phyloP scores from a whole-genome alignment of 2,888 invertebrate species.

The Brenthis daphne region DNA sequence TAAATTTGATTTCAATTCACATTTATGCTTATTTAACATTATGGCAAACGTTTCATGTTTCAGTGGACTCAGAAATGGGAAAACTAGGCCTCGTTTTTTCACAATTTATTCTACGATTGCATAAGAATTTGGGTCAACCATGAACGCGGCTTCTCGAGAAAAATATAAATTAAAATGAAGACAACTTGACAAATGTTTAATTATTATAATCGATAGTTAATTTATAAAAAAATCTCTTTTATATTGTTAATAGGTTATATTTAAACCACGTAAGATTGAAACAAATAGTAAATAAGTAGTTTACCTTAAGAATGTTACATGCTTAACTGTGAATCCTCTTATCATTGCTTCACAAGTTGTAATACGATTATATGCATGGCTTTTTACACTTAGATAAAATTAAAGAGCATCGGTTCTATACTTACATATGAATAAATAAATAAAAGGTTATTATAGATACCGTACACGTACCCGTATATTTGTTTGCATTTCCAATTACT shows the following conservation, averaged over 20 bases:
- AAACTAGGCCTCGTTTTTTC: constrained; percentile 9
- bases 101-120: constrained; percentile 16
- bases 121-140: constrained; percentile 18
- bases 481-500: too few relatives aligned
- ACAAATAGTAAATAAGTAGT: constrained; percentile 13
- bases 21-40: constrained; percentile 8
- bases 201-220: neutral
- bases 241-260: neutral
- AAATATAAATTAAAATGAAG: constrained; percentile 10
- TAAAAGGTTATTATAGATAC: too few relatives aligned
- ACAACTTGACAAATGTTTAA: constrained; percentile 1
- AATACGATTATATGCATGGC: constrained; percentile 9
- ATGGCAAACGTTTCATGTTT: constrained; percentile 13
- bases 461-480: too few relatives aligned
- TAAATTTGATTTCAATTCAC: constrained; percentile 8
- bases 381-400: neutral
- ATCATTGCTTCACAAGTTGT: constrained; percentile 13
- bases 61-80: constrained; percentile 11
- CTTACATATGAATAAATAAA: too few relatives aligned
- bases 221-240: too few relatives aligned
- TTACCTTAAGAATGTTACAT: constrained; percentile 1
- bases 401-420: too few relatives aligned
- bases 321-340: constrained; percentile 13
- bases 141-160: constrained; percentile 2
- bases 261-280: neutral